Base-by-base conservation (phyloP, 2,797 vertebrate species). In the Pempheris klunzingeri region DNA sequence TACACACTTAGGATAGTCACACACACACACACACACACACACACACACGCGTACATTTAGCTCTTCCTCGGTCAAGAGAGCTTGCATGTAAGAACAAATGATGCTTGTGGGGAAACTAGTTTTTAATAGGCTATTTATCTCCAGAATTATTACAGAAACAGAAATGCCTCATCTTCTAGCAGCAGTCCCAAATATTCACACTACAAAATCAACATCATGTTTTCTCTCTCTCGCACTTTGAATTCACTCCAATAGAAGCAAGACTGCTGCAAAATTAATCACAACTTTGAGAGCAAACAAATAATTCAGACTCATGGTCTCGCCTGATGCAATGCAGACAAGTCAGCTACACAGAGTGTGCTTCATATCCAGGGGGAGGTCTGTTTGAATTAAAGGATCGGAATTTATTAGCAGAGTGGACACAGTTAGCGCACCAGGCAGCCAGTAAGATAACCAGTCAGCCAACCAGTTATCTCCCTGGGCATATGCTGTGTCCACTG, bases 401-500 rank as follows among this genome's bases (percentile, higher is more conserved):
- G 78, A 58, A 62, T 77, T 74, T 74, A 82, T 86, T 75, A 81
- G 86, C 13, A 13, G 50, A 36, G 62, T 49, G 79, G 87, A 77
- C 49, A 7, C 70, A 32, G 77, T 81, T 69, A 62, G 72, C 13
- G 41, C 26, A 66, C 15, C 34, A 32, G 62, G 71, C 77, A 61
- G 81, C 54, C 85, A 30, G 81, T 71, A 80, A 78, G 83, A 81
- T 82, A 90, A 88, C 86, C 88, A 84, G 88, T 67, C 88, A 81
- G 78, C 75, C 87, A 81, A 78, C 82, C 81, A 60, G 88, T 85
- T 83, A 85, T 87, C 88, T 91, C 85, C 74, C 82, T 84, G 82
- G 90, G 89, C 88, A 90, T 91, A 90, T 90, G 86, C 87, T 84
- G 79, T 64, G 90, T 90, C 90, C 87, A 58, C 81, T 50, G 89